phyloP scores from a whole-genome alignment of 2,797 vertebrate genomes.

The Pseudochaenichthys georgianus region DNA sequence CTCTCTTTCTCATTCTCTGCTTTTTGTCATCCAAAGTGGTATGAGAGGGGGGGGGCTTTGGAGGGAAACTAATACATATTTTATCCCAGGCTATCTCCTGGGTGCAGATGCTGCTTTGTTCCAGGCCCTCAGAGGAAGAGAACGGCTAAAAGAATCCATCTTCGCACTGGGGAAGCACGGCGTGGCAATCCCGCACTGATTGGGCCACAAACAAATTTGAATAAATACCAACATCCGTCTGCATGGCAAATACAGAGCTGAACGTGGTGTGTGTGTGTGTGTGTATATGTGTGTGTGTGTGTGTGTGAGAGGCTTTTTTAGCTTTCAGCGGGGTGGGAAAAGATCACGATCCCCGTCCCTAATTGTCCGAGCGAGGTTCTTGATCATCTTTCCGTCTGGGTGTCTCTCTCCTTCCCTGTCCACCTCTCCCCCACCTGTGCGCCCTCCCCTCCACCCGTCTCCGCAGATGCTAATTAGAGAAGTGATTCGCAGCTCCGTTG shows the following conservation, averaged over 20 bases:
- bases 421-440: constrained; percentile 10
- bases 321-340: constrained; percentile 8
- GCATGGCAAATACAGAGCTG: constrained; percentile 33
- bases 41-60: constrained; percentile 58
- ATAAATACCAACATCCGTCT: constrained; percentile 72
- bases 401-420: constrained; percentile 33
- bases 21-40: constrained; percentile 82
- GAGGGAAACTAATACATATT: constrained; percentile 86
- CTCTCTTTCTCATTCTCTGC: constrained; percentile 50
- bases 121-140: constrained; percentile 60
- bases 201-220: constrained; percentile 78
- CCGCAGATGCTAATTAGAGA: constrained; percentile 81
- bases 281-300: constrained; percentile 5
- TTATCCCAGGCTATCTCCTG: constrained; percentile 83
- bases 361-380: constrained; percentile 61
- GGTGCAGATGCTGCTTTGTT: constrained; percentile 75
- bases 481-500: constrained; percentile 76
- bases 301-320: constrained; percentile 5
- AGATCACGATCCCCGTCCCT: constrained; percentile 20
- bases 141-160: constrained; percentile 71
- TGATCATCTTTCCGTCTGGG: constrained; percentile 65
- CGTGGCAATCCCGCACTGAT: constrained; percentile 62
- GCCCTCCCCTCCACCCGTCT: constrained; percentile 42
- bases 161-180: constrained; percentile 62
- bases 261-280: constrained; percentile 5